A percentile compares a stretch with the other conserved stretches of the same genome.
Evolutionary conservation across 2,113 vertebrate species (phyloP).

Genomic region (Apeltes quadracus): DNA sequence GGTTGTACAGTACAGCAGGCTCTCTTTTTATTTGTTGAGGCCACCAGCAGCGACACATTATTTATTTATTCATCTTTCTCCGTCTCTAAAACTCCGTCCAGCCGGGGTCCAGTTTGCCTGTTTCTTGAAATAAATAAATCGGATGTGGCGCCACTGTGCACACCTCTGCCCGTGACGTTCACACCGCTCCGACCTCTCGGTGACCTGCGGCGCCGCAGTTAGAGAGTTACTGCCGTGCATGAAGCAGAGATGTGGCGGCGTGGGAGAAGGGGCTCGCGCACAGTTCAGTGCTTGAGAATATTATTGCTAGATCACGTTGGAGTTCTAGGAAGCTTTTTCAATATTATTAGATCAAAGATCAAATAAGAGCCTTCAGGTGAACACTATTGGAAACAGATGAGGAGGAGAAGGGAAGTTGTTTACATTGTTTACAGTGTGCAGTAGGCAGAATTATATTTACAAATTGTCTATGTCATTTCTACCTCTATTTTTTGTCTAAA

Average conservation of each 20-base stretch:
- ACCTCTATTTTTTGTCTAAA: background rate
- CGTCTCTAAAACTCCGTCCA: slow-evolving; percentile 10
- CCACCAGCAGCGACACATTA: background rate
- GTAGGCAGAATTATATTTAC: background rate
- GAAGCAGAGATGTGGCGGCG: slow-evolving; percentile 5
- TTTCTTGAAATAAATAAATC: slow-evolving; percentile 37
- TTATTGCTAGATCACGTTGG: slow-evolving; percentile 3
- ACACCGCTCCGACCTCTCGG: slow-evolving; percentile 14
- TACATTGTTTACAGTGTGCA: background rate
- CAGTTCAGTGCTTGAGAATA: slow-evolving; percentile 26
- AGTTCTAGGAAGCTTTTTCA: slow-evolving; percentile 19
- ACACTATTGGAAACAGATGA: slow-evolving; percentile 1
- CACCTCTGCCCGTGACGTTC: slow-evolving; percentile 15
- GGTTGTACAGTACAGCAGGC: slow-evolving; percentile 8
- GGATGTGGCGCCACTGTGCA: slow-evolving; percentile 1
- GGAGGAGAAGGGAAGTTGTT: background rate
- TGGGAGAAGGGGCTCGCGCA: slow-evolving; percentile 7
- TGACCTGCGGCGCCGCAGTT: slow-evolving; percentile 21
- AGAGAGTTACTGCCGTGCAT: slow-evolving; percentile 18
- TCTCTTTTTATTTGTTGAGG: slow-evolving; percentile 17
- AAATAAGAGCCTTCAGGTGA: slow-evolving; percentile 15
- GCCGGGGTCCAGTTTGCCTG: background rate
- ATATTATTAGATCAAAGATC: slow-evolving; percentile 34
- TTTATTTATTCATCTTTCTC: background rate
- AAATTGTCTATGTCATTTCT: background rate